Evolutionary conservation across 2,113 vertebrate genomes (phyloP).

Genomic region (Lophura nycthemera): DNA sequence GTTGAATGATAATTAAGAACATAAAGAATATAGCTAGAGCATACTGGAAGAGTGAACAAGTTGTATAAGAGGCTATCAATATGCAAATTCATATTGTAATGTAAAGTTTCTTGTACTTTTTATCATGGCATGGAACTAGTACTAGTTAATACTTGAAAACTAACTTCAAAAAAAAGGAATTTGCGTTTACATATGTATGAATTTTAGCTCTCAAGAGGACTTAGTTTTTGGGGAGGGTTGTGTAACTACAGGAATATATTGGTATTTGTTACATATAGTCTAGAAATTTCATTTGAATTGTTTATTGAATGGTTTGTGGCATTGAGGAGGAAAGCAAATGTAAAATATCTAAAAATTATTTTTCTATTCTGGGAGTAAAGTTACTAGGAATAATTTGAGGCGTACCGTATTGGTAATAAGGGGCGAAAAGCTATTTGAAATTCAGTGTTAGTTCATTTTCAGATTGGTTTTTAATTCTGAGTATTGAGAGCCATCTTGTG

Average conservation of each 20-base stretch:
- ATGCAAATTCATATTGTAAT: background rate
- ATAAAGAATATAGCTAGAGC: background rate
- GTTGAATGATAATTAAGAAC: background rate
- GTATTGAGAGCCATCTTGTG: constrained; percentile 76
- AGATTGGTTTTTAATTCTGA: background rate
- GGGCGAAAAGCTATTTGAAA: background rate
- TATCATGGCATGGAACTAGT: background rate
- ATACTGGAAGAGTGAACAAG: background rate
- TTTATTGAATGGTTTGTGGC: background rate
- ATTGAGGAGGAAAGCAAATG: background rate
- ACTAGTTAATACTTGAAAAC: background rate
- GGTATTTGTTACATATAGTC: background rate
- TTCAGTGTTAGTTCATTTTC: background rate
- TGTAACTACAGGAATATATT: background rate
- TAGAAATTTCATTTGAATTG: background rate
- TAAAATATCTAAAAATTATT: background rate
- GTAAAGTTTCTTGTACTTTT: background rate
- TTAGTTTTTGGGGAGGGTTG: background rate
- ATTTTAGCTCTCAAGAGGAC: background rate
- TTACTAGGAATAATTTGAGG: background rate
- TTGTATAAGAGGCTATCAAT: background rate
- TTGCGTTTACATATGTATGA: background rate
- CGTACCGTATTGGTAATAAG: background rate
- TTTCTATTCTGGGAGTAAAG: background rate
- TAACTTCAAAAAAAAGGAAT: background rate